Percentiles rank a stretch among this genome's conserved stretches.
These are phyloP conservation scores for Exaiptasia diaphana DNA, from an alignment of 64 coral and sea anemone genomes.

Conservation along the genomic window DNA sequence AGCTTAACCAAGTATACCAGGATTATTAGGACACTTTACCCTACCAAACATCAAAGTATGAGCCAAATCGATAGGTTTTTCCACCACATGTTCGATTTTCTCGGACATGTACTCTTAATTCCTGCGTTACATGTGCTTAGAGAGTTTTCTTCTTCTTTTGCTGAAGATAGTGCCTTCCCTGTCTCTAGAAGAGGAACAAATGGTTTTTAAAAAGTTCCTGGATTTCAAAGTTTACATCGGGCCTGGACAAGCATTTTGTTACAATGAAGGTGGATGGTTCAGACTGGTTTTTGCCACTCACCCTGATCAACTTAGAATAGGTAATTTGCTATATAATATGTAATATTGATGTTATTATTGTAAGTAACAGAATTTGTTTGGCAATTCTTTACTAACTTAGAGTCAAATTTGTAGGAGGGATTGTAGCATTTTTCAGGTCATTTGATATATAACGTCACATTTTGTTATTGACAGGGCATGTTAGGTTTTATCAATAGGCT, in stretches of 20 bases:
- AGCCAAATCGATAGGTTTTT: neutral
- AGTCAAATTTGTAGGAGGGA: neutral
- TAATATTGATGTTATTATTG: no score
- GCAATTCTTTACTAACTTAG: no score
- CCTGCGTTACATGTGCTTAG: no score
- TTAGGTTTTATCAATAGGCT: neutral
- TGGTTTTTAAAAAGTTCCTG: slow-evolving; percentile 12
- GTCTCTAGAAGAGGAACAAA: slow-evolving; percentile 58
- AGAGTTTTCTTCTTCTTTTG: neutral
- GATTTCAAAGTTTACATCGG: slow-evolving; percentile 42
- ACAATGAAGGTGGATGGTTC: slow-evolving; percentile 61
- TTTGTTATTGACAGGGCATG: no score
- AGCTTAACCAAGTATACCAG: neutral
- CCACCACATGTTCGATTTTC: neutral
- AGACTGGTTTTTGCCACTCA: slow-evolving; percentile 58
- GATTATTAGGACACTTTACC: neutral
- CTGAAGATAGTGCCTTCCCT: slow-evolving; percentile 8
- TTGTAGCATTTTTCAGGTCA: neutral
- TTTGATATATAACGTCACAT: neutral
- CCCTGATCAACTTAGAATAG: slow-evolving; percentile 25
- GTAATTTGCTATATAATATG: neutral
- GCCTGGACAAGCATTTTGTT: slow-evolving; percentile 38
- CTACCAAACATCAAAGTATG: neutral
- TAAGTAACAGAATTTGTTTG: no score
- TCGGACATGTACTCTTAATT: neutral